These are phyloP conservation scores for Spea hammondii DNA, from an alignment of 2,797 vertebrate species.

Conservation along the genomic window DNA sequence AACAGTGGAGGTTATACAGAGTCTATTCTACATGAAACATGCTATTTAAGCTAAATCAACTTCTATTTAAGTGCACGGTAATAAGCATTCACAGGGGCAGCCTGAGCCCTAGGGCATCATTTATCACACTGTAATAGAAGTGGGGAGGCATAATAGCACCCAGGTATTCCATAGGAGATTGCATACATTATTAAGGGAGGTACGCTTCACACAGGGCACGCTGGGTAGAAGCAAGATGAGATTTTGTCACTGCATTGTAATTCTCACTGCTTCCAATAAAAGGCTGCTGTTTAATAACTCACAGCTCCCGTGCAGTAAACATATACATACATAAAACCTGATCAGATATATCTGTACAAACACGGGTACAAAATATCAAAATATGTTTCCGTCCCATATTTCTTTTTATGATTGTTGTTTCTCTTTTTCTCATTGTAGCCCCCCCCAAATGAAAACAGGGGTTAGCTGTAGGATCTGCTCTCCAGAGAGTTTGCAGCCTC, in stretches of 20 bases:
- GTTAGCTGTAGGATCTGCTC: slow-evolving; percentile 32
- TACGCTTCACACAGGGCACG: slow-evolving; percentile 56
- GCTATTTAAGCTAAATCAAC: slow-evolving; percentile 94
- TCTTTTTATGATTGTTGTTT: neutral
- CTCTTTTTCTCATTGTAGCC: neutral
- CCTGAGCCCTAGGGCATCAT: slow-evolving; percentile 83
- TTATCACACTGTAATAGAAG: slow-evolving; percentile 92
- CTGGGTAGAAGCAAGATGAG: slow-evolving; percentile 49
- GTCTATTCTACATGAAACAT: slow-evolving; percentile 87
- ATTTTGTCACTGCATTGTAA: slow-evolving; percentile 47
- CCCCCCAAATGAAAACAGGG: slow-evolving; percentile 33
- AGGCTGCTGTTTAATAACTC: slow-evolving; percentile 57
- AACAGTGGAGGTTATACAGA: slow-evolving; percentile 73
- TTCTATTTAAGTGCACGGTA: slow-evolving; percentile 90
- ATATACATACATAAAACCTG: slow-evolving; percentile 16
- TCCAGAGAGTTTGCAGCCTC: slow-evolving; percentile 19
- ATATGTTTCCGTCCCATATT: neutral
- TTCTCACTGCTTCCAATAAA: slow-evolving; percentile 52
- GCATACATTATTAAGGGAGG: slow-evolving; percentile 59
- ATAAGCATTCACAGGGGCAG: slow-evolving; percentile 81
- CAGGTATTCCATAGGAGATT: slow-evolving; percentile 61
- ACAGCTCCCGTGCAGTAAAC: slow-evolving; percentile 9
- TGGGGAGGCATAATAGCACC: slow-evolving; percentile 91
- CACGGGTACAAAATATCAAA: neutral
- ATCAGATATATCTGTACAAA: neutral